Evolutionary conservation across 2,888 invertebrate species (phyloP).

Genomic region (Agrochola circellaris): DNA sequence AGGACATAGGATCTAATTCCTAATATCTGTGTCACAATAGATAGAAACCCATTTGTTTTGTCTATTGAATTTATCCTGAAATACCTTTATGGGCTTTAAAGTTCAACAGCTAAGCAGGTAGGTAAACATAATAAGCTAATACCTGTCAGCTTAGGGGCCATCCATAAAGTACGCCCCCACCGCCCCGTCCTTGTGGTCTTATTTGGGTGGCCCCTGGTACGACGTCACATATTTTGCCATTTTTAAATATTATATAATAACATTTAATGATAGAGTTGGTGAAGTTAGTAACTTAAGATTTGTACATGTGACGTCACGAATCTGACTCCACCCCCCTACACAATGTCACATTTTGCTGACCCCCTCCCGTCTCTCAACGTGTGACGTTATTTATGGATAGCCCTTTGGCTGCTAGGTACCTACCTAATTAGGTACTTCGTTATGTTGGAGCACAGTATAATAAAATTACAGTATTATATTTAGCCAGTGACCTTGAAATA

Average conservation of each 20-base stretch:
- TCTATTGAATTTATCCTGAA: not conserved
- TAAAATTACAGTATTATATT: too few relatives aligned
- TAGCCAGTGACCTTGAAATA: too few relatives aligned
- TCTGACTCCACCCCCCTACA: too few relatives aligned
- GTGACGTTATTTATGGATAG: not conserved
- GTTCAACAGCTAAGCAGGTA: not conserved
- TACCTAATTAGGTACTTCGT: not conserved
- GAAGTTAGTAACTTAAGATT: not conserved
- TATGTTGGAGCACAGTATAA: too few relatives aligned
- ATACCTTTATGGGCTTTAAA: not conserved
- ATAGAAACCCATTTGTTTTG: not conserved
- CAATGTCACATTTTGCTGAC: not conserved
- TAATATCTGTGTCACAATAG: too few relatives aligned
- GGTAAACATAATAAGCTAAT: not conserved
- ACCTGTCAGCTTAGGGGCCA: not conserved
- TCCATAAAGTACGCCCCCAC: too few relatives aligned
- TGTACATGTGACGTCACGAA: not conserved
- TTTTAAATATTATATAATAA: not conserved
- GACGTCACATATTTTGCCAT: not conserved
- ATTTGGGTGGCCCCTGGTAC: too few relatives aligned
- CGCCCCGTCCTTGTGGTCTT: too few relatives aligned
- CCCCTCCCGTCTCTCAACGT: not conserved
- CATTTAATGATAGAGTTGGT: too few relatives aligned
- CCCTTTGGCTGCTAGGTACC: too few relatives aligned
- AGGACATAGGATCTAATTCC: not conserved